Evolutionary conservation across 2,797 vertebrate genomes (phyloP), one percentile per base, ranked within the genome.

Genomic region (Tachyglossus aculeatus): DNA sequence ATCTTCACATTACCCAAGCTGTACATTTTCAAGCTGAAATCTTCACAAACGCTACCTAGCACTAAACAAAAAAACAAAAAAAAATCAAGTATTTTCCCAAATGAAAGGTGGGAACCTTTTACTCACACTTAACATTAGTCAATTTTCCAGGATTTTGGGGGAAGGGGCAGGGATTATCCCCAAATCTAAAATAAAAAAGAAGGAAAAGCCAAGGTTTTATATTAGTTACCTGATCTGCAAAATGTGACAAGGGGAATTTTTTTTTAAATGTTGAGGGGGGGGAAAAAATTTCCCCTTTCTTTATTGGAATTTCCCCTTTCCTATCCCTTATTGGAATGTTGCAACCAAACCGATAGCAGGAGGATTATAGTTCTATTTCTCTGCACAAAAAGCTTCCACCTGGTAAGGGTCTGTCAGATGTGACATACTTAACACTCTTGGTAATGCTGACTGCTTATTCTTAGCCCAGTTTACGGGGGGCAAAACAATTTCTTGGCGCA

Each of bases 131-230:
- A 87, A 90, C 73, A 86, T 70, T 74, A 90, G 68, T 27, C 86
- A 84, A 87, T 84, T 86, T 91, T 77, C 84, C 86, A 81, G 77
- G 82, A 71, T 59, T 74, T 88, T 25, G 77, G 78, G 67, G n/a
- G n/a, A n/a, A n/a, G n/a, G 71, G 57, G 67, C 86, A 89, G 65
- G 81, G 85, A 88, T 78, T 88, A 89, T 87, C 58, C 80, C 70
- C 85, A 90, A 85, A 91, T 90, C 88, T 92, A 87, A 90, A 90
- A 92, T 67, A 89, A 87, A 89, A 69, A 88, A 87, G 81, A 65
- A 89, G 82, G 80, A 85, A 60, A 89, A 88, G 67, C 83, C 81
- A 59, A 75, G 77, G 88, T 88, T 74, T 82, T 32, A 2, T 8
- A 75, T 74, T 71, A 86, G 67, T 74, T 71, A 73, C 2, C 74